Evolutionary conservation across 1,140 invertebrate genomes (phyloP).

Genomic region (Calephelis virginiensis): DNA sequence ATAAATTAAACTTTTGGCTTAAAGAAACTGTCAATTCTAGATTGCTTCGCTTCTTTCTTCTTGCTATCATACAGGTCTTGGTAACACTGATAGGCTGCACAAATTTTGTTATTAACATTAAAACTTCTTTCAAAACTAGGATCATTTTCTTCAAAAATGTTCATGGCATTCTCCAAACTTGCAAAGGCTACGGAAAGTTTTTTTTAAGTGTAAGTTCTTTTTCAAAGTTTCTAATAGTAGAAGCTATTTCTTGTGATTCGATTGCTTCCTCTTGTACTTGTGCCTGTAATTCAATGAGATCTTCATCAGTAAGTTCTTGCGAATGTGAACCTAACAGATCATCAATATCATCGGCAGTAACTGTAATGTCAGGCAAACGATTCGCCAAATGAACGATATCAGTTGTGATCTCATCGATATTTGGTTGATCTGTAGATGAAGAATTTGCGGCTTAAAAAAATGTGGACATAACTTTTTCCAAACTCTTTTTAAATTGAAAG

Average conservation of each 20-base stretch:
- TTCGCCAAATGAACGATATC: no score
- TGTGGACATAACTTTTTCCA: no score
- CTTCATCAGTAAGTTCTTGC: constrained; percentile 4
- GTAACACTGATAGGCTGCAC: constrained; percentile 5
- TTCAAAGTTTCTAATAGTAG: no score
- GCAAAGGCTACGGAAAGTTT: no score
- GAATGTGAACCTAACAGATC: constrained; percentile 1
- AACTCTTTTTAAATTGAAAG: constrained; percentile 9
- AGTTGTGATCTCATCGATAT: no score
- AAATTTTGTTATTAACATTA: constrained; percentile 1
- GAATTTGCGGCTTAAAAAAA: no score
- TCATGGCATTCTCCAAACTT: not conserved
- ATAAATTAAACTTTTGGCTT: not conserved
- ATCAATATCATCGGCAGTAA: constrained; percentile 6
- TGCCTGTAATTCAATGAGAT: not conserved
- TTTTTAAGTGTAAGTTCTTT: no score
- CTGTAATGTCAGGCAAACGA: not conserved
- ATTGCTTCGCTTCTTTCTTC: not conserved
- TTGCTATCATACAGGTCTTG: constrained; percentile 4
- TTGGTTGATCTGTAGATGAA: no score
- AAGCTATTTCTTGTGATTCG: not conserved
- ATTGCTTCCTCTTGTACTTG: constrained; percentile 1
- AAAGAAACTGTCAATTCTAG: not conserved
- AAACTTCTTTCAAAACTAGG: not conserved
- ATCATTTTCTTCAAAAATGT: not conserved